Conservation (phyloP, 1,140 invertebrate species). For the Trichonephila clavata region DNA sequence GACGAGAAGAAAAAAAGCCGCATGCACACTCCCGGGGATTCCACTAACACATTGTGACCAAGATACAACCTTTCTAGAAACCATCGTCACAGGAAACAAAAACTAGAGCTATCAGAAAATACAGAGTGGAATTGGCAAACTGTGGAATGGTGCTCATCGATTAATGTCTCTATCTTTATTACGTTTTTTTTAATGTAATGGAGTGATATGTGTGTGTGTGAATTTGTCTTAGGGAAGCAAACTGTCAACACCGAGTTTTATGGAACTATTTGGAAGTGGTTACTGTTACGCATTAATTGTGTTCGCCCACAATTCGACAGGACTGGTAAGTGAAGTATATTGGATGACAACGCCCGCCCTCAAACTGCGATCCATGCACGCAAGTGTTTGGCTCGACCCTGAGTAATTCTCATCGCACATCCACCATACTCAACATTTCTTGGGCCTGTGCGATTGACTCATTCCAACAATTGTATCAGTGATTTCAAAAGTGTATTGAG, state of each 20-base stretch:
- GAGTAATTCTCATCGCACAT: neutral
- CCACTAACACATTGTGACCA: too few relatives aligned
- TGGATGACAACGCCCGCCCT: neutral
- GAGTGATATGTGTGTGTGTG: neutral
- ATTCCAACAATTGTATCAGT: too few relatives aligned
- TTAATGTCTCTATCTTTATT: neutral
- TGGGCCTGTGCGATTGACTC: neutral
- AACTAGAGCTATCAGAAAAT: too few relatives aligned
- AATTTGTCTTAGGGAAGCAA: neutral
- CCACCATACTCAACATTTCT: neutral
- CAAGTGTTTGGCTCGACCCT: neutral
- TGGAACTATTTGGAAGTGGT: neutral
- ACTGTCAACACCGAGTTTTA: neutral
- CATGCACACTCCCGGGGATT: too few relatives aligned
- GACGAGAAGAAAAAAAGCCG: too few relatives aligned
- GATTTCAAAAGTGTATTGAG: too few relatives aligned
- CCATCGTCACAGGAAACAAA: too few relatives aligned
- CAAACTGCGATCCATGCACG: neutral
- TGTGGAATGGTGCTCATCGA: too few relatives aligned
- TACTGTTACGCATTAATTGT: neutral
- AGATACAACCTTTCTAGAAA: too few relatives aligned
- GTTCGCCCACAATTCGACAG: too few relatives aligned
- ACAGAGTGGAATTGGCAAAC: too few relatives aligned
- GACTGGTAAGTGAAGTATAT: neutral
- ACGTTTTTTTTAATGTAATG: neutral